These are phyloP conservation scores for Euborellia annulipes DNA, from an alignment of 1,140 invertebrate genomes.

Conservation along the genomic window DNA sequence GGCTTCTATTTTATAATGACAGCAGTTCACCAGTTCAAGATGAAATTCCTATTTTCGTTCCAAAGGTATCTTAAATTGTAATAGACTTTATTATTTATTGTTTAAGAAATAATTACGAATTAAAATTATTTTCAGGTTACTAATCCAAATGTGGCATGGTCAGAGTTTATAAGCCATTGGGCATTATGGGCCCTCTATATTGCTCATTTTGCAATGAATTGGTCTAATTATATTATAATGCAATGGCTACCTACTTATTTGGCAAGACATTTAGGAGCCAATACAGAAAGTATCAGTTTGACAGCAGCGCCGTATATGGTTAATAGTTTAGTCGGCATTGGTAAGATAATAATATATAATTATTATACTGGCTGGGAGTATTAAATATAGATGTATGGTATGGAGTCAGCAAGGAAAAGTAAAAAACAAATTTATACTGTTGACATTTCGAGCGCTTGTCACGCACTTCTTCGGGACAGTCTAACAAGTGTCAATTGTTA, in stretches of 20 bases:
- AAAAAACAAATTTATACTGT: no score
- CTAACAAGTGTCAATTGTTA: no score
- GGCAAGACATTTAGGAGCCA: slow-evolving; percentile 45
- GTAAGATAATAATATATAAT: no score
- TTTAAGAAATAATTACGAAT: neutral
- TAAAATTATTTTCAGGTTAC: slow-evolving; percentile 30
- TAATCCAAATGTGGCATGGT: slow-evolving; percentile 41
- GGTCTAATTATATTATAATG: slow-evolving; percentile 73
- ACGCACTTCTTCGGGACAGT: no score
- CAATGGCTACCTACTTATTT: slow-evolving; percentile 70
- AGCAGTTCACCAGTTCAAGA: slow-evolving; percentile 35
- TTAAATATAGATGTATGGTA: no score
- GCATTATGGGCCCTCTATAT: slow-evolving; percentile 63
- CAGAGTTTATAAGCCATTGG: slow-evolving; percentile 52
- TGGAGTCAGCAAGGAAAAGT: no score
- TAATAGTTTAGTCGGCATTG: slow-evolving; percentile 55
- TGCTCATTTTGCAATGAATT: slow-evolving; percentile 72
- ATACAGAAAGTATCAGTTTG: slow-evolving; percentile 54
- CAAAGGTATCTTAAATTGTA: slow-evolving; percentile 34
- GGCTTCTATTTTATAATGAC: slow-evolving; percentile 45
- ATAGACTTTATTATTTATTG: neutral
- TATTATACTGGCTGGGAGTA: no score
- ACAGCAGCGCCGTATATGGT: slow-evolving; percentile 64
- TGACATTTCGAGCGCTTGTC: no score
- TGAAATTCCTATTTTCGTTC: slow-evolving; percentile 45